Evolutionary conservation across 2,888 invertebrate genomes (phyloP).

Genomic region (Cremastinae sp.): DNA sequence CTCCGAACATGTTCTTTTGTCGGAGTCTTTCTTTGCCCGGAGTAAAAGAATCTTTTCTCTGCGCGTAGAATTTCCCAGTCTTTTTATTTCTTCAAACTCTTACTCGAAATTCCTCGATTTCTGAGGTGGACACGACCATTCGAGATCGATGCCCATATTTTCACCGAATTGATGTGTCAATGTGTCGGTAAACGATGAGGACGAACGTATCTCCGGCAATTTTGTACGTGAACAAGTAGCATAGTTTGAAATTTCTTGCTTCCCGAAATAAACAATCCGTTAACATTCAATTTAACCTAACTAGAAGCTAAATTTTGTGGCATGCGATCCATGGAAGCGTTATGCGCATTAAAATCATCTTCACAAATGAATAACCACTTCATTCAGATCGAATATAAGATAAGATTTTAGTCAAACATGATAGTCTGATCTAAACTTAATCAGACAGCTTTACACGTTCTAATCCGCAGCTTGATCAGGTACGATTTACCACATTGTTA

Average conservation of each 20-base stretch:
- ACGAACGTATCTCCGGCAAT: slow-evolving; percentile 6
- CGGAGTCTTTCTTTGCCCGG: slow-evolving; percentile 1
- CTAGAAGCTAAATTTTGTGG: too few relatives aligned
- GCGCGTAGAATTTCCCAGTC: slow-evolving; percentile 7
- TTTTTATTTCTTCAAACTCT: slow-evolving; percentile 1
- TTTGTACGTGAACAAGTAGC: too few relatives aligned
- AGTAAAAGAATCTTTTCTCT: slow-evolving; percentile 11
- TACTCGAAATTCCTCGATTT: slow-evolving; percentile 1
- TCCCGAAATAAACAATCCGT: slow-evolving; percentile 14
- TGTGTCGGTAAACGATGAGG: slow-evolving; percentile 16
- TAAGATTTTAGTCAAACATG: too few relatives aligned
- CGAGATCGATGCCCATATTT: slow-evolving; percentile 18
- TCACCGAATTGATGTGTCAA: slow-evolving; percentile 22
- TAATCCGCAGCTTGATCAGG: too few relatives aligned
- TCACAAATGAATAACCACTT: too few relatives aligned
- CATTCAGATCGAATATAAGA: too few relatives aligned
- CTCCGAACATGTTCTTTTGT: not conserved
- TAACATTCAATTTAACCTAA: slow-evolving; percentile 5
- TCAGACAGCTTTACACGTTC: too few relatives aligned
- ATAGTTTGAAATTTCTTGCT: too few relatives aligned
- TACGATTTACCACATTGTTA: too few relatives aligned
- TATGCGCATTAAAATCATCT: too few relatives aligned
- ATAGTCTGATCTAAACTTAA: too few relatives aligned
- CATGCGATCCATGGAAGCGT: too few relatives aligned
- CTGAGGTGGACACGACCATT: not conserved